Conservation (phyloP, 2,888 invertebrate genomes). For the Pandemis corylana region DNA sequence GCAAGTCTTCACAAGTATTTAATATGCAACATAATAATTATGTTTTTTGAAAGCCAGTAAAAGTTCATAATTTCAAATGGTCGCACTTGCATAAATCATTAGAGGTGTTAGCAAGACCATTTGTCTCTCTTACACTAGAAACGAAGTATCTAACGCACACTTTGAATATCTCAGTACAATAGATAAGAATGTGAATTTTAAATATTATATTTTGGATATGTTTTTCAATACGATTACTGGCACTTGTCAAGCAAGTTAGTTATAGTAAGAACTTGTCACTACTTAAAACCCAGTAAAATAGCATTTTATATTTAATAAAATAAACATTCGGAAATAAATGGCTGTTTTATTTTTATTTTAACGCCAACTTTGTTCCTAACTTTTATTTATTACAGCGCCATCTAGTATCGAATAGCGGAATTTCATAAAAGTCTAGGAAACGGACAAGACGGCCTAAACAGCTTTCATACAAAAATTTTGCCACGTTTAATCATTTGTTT, state of each 20-base stretch:
- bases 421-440: background rate
- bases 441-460: too few relatives aligned
- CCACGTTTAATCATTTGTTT: too few relatives aligned
- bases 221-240: background rate
- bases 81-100: background rate
- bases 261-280: background rate
- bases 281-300: background rate
- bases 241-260: background rate
- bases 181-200: background rate
- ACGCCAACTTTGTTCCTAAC: background rate
- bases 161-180: conserved; percentile 2
- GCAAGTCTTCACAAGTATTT: background rate
- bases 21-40: background rate
- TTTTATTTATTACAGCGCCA: background rate
- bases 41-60: too few relatives aligned
- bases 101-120: background rate
- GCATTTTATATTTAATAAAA: conserved; percentile 23
- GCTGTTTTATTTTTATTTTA: conserved; percentile 15
- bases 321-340: background rate
- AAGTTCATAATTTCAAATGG: too few relatives aligned
- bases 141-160: background rate
- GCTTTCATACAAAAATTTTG: too few relatives aligned
- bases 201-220: background rate
- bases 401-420: background rate
- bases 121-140: background rate